Percentiles rank a stretch among this genome's conserved stretches.
Evolutionary conservation across 2,113 vertebrate species (phyloP).

Genomic region (Pogonocichla stellata): DNA sequence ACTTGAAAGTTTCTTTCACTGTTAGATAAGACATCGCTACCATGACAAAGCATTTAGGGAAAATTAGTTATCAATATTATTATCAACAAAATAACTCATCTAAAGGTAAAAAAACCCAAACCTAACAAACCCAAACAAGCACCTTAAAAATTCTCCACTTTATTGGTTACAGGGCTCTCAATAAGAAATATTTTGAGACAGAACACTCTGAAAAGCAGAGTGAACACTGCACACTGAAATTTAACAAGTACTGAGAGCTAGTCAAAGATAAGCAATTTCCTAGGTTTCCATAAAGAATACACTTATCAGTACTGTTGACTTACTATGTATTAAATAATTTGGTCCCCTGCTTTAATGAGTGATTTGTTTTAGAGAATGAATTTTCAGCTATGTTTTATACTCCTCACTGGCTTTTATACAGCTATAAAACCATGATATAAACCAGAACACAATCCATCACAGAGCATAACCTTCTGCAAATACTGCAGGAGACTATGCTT

Average conservation of each 20-base stretch:
- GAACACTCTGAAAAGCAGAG: not conserved
- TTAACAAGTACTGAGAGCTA: not conserved
- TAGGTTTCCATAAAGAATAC: not conserved
- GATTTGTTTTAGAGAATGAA: not conserved
- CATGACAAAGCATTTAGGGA: not conserved
- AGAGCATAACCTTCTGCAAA: not conserved
- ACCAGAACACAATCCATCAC: not conserved
- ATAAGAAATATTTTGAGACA: not conserved
- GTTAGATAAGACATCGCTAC: not conserved
- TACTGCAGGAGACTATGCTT: not conserved
- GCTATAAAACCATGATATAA: not conserved
- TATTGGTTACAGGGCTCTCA: not conserved
- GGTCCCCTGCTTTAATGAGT: not conserved
- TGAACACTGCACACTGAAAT: not conserved
- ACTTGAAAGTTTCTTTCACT: not conserved
- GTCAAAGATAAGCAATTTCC: not conserved
- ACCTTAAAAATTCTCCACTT: not conserved
- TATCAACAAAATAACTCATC: not conserved
- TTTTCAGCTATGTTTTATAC: not conserved
- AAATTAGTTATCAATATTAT: not conserved
- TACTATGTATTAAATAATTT: not conserved
- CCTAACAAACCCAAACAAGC: not conserved
- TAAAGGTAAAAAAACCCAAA: not conserved
- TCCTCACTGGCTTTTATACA: not conserved
- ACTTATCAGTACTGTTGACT: not conserved